Base-by-base conservation (phyloP, 2,888 invertebrate genomes). In the Emmelina monodactyla region DNA sequence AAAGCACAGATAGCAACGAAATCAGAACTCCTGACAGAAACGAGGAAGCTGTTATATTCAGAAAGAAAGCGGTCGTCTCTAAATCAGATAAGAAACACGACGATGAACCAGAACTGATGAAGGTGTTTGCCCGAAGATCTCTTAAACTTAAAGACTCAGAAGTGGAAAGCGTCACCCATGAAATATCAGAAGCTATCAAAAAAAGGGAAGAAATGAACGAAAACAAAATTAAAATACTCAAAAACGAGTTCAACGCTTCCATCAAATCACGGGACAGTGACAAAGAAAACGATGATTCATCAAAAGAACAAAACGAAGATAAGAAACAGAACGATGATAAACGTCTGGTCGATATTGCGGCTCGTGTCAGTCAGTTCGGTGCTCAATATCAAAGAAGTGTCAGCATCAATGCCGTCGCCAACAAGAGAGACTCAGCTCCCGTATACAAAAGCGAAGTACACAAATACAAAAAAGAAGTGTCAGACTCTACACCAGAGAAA, bases 101-200 rank as follows among this genome's bases (percentile, higher is more conserved):
- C 37, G 86, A 88, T 22, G 88, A 89, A 57, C 90, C 91, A 0
- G 91, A 91, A 62, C 58, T 91, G 6, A 87, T 91, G 85, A 91
- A 91, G 66, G 91, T 91, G 1, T 91, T 91, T 56, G 91, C 91
- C 0, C 73, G 91, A 29, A 71, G 91, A 37, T 91, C 91, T n/a
- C 68, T 91, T 0, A 91, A 91, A 67, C 72, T 89, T n/a, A 89
- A 88, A 68, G 89, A 90, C 49, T 69, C 70, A 3, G 89, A 89
- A 49, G 80, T 78, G 1, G 85, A 85, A 38, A 68, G 66, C 28
- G 66, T 88, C 38, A 81, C 83, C 11, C 83, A 84, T 41, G 83
- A 85, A 42, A 82, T 84, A 22, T 67, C 83, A 1, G 71, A 78
- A 19, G 62, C 63, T 31, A 65, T 72, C 16, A 69, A 66, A 14